These are phyloP conservation scores for Cryptoprocta ferox DNA, from an alignment of 2,797 vertebrate genomes.

Conservation along the genomic window DNA sequence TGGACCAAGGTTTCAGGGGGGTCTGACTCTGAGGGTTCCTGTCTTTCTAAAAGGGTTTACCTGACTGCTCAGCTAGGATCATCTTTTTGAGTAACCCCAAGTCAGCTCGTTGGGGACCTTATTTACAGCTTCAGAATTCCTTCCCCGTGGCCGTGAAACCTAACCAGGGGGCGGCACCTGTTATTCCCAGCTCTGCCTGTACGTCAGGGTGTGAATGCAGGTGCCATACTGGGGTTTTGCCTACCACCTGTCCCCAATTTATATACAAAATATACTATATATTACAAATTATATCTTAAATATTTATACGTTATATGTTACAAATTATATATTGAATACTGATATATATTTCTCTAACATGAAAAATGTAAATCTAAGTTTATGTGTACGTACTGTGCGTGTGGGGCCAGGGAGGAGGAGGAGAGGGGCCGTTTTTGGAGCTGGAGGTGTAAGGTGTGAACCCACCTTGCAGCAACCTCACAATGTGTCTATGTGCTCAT, in stretches of 20 bases:
- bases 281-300: neutral
- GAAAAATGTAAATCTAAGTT: neutral
- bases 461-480: too few species aligned
- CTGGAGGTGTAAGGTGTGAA: neutral
- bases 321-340: neutral
- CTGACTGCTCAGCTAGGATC: neutral
- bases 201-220: neutral
- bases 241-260: neutral
- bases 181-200: too few species aligned
- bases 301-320: neutral
- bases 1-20: neutral
- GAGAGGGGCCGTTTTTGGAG: neutral
- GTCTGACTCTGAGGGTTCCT: neutral
- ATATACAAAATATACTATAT: neutral
- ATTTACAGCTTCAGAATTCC: neutral
- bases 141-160: neutral
- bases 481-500: neutral
- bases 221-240: neutral
- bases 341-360: neutral
- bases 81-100: neutral
- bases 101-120: neutral
- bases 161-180: fast-evolving
- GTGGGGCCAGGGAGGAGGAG: neutral
- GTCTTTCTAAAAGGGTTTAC: neutral
- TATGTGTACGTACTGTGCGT: neutral